Evolutionary conservation across 2,888 invertebrate species (phyloP).

Genomic region (Tipula confusa): DNA sequence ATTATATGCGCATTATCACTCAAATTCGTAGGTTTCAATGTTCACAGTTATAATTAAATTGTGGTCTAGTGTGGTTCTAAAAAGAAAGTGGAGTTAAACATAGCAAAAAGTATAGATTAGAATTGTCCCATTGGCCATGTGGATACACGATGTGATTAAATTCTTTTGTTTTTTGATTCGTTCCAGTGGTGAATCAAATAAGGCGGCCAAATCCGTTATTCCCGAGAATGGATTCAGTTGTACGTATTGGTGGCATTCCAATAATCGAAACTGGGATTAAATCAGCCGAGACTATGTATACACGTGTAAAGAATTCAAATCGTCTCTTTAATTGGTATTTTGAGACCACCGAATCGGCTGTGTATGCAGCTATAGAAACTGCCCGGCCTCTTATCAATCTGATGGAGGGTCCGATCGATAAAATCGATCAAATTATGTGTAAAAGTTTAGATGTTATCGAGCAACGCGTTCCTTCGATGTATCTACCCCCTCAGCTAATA

Average conservation of each 20-base stretch:
- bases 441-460: slow-evolving; percentile 82
- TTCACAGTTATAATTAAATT: neutral
- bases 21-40: neutral
- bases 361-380: slow-evolving; percentile 66
- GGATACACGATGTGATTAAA: neutral
- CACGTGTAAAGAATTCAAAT: slow-evolving; percentile 71
- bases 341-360: slow-evolving; percentile 67
- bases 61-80: neutral
- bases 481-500: slow-evolving; percentile 80
- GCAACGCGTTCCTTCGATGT: slow-evolving; percentile 73
- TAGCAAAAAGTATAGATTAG: neutral
- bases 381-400: slow-evolving; percentile 70
- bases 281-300: slow-evolving; percentile 70
- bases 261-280: slow-evolving; percentile 74
- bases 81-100: neutral
- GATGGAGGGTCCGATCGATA: slow-evolving; percentile 66
- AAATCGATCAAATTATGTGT: slow-evolving; percentile 72
- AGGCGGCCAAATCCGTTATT: slow-evolving; percentile 39
- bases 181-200: slow-evolving; percentile 33
- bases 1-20: neutral
- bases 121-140: neutral
- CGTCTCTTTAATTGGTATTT: slow-evolving; percentile 71
- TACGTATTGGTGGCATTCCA: slow-evolving; percentile 72
- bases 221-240: slow-evolving; percentile 65
- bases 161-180: neutral